phyloP scores from a whole-genome alignment of 2,888 invertebrate genomes.

The Callinectes sapidus region DNA sequence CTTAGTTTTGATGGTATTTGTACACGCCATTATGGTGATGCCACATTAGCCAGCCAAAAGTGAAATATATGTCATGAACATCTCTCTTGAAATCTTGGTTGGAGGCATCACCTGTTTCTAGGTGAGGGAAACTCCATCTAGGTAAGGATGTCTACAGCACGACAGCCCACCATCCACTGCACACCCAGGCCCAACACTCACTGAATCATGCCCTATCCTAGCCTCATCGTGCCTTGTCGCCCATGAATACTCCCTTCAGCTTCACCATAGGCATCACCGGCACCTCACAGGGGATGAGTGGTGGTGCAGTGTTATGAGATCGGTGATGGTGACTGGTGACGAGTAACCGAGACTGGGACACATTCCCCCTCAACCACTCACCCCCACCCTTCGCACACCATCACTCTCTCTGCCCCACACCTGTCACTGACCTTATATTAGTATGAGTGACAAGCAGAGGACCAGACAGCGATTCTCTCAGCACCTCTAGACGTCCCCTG shows the following conservation, averaged over 20 bases:
- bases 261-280: background rate
- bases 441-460: background rate
- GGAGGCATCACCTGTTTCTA: too few relatives aligned
- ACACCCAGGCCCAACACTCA: too few relatives aligned
- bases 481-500: slow-evolving; percentile 37
- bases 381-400: background rate
- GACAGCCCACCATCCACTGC: too few relatives aligned
- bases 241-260: background rate
- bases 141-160: too few relatives aligned
- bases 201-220: too few relatives aligned
- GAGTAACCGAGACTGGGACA: background rate
- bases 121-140: too few relatives aligned
- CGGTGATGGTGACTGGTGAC: background rate
- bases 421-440: slow-evolving; percentile 44
- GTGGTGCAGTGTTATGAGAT: background rate
- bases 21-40: too few relatives aligned
- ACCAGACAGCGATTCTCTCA: background rate
- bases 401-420: background rate
- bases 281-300: background rate
- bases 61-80: too few relatives aligned
- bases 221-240: too few relatives aligned
- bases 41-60: too few relatives aligned
- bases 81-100: too few relatives aligned
- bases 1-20: too few relatives aligned
- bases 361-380: background rate